Percentiles rank a stretch among this genome's conserved stretches.
phyloP scores from a whole-genome alignment of 1,140 invertebrate genomes.

The Stegodyphus dumicola region DNA sequence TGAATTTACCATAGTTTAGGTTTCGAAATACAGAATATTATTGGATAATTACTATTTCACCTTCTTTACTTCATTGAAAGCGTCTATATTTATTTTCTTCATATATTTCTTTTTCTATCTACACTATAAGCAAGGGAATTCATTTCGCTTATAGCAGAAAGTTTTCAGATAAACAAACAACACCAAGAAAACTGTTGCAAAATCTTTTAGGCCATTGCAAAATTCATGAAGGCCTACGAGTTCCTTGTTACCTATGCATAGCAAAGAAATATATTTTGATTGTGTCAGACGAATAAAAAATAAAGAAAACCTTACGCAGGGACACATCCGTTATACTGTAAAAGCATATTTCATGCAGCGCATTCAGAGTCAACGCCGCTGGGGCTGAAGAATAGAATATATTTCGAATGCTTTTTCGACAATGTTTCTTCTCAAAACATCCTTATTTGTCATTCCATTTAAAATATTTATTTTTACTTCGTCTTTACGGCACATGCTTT shows the following conservation, averaged over 20 bases:
- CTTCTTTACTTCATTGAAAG: too few relatives aligned
- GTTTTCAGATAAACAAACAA: neutral
- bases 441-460: neutral
- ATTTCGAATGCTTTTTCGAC: neutral
- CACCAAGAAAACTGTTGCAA: neutral
- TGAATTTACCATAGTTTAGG: too few relatives aligned
- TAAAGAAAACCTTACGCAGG: neutral
- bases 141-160: neutral
- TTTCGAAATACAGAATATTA: too few relatives aligned
- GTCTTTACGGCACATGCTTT: neutral
- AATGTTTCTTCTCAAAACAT: conserved; percentile 3
- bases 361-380: neutral
- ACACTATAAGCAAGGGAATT: neutral
- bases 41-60: too few relatives aligned
- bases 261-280: neutral
- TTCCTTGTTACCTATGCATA: neutral
- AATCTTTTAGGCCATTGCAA: neutral
- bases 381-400: neutral
- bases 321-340: neutral
- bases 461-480: neutral
- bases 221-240: neutral
- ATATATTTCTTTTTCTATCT: neutral
- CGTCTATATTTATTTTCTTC: neutral
- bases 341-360: neutral
- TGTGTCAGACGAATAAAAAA: neutral